Base-by-base conservation (phyloP, 2,888 invertebrate genomes). In the Petrophora chlorosata region DNA sequence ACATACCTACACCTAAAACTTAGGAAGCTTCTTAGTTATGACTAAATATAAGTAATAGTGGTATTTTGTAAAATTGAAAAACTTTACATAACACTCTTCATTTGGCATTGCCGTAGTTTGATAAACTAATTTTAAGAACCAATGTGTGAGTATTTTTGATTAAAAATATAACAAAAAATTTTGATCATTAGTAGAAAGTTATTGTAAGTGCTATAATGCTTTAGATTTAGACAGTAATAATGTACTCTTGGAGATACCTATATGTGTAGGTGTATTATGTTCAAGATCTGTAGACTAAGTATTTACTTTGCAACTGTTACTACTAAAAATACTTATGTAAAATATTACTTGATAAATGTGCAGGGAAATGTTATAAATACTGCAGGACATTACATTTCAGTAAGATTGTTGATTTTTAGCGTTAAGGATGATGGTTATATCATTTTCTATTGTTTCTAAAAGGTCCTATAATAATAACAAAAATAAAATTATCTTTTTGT, bases 391-490 rank as follows among this genome's bases (percentile, higher is more conserved):
- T n/a, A n/a, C 3, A 23, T 8, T 23, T 23, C 23, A 23, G 23
- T 23, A 23, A 23, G 1, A 23, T 8, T 23, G 23, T 23, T 32
- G 12, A 26, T 44, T 36, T 36, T 15, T 46, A 51, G 38, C 40
- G 23, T 41, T 39, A 44, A 38, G 36, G 41, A 32, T 38, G 46
- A 34, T 34, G 28, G 13, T 19, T 5, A 33, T 43, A 30, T 38
- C n/a, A 33, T 42, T 35, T 44, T 29, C 17, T 42, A 52, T 59
- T 56, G 40, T 59, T 59, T 57, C 39, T 50, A 53, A 62, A 60
- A 41, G 42, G 43, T 59, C 56, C 43, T 50, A 50, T 33, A 36
- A 46, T 47, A 46, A 50, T 45, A 42, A 30, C 14, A 3, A 23
- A 54, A 58, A 55, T 46, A 56, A 56, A 55, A 35, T 39, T 38